Percentiles rank a stretch among this genome's conserved stretches.
phyloP scores from a whole-genome alignment of 2,113 vertebrate genomes.

The Chrysemys picta region DNA sequence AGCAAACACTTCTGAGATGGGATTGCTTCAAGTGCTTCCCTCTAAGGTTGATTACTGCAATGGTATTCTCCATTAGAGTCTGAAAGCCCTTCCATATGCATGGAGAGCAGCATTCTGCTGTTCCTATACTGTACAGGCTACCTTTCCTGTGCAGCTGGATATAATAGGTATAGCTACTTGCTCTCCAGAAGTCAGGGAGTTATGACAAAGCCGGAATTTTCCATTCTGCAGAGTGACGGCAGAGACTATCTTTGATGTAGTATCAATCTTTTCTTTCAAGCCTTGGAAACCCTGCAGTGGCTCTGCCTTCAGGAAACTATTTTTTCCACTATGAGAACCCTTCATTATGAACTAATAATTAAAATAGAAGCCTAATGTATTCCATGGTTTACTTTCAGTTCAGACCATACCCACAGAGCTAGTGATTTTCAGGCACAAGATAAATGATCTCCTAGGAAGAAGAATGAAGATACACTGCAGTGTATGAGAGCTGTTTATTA shows the following conservation, averaged over 20 bases:
- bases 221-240: constrained; percentile 46
- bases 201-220: constrained; percentile 69
- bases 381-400: constrained; percentile 47
- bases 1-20: background rate
- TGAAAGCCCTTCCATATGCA: background rate
- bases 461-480: constrained; percentile 43
- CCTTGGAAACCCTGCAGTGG: constrained; percentile 68
- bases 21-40: background rate
- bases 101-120: background rate
- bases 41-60: background rate
- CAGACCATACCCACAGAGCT: background rate
- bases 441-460: background rate
- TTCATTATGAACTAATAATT: constrained; percentile 74
- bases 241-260: constrained; percentile 44
- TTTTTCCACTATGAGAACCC: constrained; percentile 54
- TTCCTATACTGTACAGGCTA: rapidly evolving
- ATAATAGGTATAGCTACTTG: background rate
- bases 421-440: constrained; percentile 4
- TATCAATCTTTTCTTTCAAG: constrained; percentile 57
- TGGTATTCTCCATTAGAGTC: background rate
- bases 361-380: constrained; percentile 61
- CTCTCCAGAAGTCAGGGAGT: background rate
- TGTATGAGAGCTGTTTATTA: constrained; percentile 46
- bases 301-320: constrained; percentile 72
- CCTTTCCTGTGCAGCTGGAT: background rate